Evolutionary conservation across 1,140 invertebrate genomes (phyloP).

Genomic region (Steinernema feltiae): DNA sequence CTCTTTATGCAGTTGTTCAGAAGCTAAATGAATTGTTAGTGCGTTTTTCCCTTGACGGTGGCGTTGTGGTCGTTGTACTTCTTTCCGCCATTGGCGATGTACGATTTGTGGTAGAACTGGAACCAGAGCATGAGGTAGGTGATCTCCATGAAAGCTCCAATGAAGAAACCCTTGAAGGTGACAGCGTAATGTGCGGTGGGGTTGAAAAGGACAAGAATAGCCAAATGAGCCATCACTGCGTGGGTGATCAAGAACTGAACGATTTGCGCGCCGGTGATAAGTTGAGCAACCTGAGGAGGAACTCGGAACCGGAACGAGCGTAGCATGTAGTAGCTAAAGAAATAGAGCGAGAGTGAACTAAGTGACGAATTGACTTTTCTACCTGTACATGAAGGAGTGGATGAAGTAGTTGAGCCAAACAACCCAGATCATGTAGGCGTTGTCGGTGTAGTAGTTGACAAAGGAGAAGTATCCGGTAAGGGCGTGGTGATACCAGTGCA

Average conservation of each 20-base stretch:
- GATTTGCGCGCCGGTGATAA: constrained; percentile 63
- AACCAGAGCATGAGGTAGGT: constrained; percentile 55
- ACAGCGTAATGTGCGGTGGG: constrained; percentile 39
- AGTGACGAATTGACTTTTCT: constrained; percentile 27
- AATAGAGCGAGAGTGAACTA: background rate
- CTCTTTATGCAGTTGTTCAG: too few species aligned
- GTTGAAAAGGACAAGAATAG: constrained; percentile 23
- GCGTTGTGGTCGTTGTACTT: constrained; percentile 47
- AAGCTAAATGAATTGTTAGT: constrained; percentile 13
- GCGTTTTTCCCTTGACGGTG: constrained; percentile 25
- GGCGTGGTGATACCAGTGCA: constrained; percentile 75
- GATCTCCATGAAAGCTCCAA: constrained; percentile 52
- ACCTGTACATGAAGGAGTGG: constrained; percentile 60
- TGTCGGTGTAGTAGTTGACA: constrained; percentile 62
- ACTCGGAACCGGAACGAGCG: constrained; percentile 60
- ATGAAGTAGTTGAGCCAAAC: constrained; percentile 64
- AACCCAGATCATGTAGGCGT: constrained; percentile 61
- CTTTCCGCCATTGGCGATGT: constrained; percentile 49
- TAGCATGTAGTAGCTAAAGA: constrained; percentile 62
- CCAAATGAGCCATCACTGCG: constrained; percentile 46
- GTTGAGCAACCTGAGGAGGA: constrained; percentile 61
- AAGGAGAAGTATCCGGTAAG: constrained; percentile 64
- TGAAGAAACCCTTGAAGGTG: constrained; percentile 43
- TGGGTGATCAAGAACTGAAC: constrained; percentile 50
- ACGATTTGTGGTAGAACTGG: constrained; percentile 54